Evolutionary conservation across 2,888 invertebrate genomes (phyloP), one percentile per base, ranked within the genome.

Genomic region (Carcina quercana): DNA sequence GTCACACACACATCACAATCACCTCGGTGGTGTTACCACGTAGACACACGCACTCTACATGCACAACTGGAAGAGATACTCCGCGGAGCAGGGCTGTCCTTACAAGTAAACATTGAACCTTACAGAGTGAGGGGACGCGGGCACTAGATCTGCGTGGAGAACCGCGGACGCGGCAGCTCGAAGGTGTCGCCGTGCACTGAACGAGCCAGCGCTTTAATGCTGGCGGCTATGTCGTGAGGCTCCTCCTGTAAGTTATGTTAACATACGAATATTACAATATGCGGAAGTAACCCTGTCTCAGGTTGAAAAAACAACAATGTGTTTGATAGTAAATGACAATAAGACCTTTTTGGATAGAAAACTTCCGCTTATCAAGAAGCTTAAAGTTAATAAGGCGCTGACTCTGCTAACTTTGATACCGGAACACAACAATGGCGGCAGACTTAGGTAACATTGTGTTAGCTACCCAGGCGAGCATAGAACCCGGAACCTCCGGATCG

Each of bases 141-240:
- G 14, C 39, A 28, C 88, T 90, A 94, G 82, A 94, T 92, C 85
- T 92, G 91, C 41, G 93, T 93, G 67, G 91, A 91, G 85, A 93
- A 91, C 59, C 94, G 88, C 42, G 94, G 94, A 40, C 92, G 87
- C 25, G 96, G 96, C 60, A 96, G 80, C 59, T 96, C 96, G 78
- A 94, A 96, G 47, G 94, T 91, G 73, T 95, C 94, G 39, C 93
- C 94, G 74, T 94, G 94, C 39, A 96, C 93, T 51, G 95, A 96
- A 54, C 92, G 91, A 12, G 96, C 95, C 54, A 96, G 78, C n/a
- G 95, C 95, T 73, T 94, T 93, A 65, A 96, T 96, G 65, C 93
- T 94, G 25, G 95, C 95, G 43, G 95, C 94, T 63, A 96, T 96
- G 67, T 95, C 93, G 40, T 89, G 87, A 15, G 91, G 88, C 54